A percentile compares a stretch with the other conserved stretches of the same genome.
Evolutionary conservation across 53 echinoderm and acorn worm species (phyloP).

Genomic region (Luidia sarsii): DNA sequence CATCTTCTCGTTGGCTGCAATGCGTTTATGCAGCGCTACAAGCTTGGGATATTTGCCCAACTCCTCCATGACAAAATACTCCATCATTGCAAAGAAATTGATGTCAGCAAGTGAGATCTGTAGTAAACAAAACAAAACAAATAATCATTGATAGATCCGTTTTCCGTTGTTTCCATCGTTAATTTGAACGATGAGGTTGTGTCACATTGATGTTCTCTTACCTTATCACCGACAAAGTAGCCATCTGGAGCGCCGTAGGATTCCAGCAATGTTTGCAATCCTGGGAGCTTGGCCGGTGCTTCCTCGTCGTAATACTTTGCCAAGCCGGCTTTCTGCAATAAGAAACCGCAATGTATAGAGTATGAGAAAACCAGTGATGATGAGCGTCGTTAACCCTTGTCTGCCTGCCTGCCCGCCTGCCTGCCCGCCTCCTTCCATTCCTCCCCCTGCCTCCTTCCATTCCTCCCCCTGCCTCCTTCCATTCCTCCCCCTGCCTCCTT

Average conservation of each 20-base stretch:
- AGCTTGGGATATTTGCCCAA: background rate
- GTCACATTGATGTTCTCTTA: no score
- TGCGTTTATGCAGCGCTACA: background rate
- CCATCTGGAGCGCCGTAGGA: background rate
- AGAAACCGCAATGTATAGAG: background rate
- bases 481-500: no score
- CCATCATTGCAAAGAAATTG: background rate
- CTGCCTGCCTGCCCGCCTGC: no score
- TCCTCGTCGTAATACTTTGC: background rate
- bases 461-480: no score
- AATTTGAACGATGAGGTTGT: no score
- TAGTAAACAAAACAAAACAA: background rate
- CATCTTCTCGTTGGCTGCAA: background rate
- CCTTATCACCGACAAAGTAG: conserved; percentile 1
- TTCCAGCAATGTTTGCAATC: background rate
- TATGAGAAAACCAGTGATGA: no score
- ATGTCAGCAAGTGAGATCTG: conserved; percentile 13
- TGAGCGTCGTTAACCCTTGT: no score
- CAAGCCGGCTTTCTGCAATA: background rate
- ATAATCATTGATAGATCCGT: no score
- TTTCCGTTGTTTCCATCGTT: no score
- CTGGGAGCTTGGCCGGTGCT: background rate
- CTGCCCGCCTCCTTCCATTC: no score
- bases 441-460: no score
- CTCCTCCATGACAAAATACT: background rate